Conservation (phyloP, 2,113 vertebrate species). For the Trochalopteron elliotii region DNA sequence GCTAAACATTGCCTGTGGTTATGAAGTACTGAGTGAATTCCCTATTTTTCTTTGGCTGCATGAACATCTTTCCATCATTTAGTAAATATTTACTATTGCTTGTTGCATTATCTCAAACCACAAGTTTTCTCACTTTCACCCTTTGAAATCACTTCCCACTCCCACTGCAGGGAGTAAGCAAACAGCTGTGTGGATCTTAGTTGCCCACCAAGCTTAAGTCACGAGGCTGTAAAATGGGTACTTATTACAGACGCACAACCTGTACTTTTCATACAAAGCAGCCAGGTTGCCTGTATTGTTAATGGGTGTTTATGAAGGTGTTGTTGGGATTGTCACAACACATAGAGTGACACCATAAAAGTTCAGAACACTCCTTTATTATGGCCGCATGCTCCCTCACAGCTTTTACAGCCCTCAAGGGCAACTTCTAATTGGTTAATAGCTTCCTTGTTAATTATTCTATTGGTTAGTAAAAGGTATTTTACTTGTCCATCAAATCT, state of each 20-base stretch:
- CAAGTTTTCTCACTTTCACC: fast-evolving
- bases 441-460: too few species aligned
- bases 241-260: neutral
- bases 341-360: too few species aligned
- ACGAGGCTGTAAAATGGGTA: neutral
- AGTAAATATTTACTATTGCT: neutral
- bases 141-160: neutral
- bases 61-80: neutral
- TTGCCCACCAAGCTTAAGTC: neutral
- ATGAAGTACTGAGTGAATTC: neutral
- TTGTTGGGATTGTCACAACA: too few species aligned
- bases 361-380: too few species aligned
- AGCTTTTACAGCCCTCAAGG: too few species aligned
- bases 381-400: too few species aligned
- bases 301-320: neutral
- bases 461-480: too few species aligned
- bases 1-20: neutral
- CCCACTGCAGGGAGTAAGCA: neutral
- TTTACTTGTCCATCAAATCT: too few species aligned
- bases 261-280: neutral
- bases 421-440: too few species aligned
- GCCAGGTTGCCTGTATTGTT: neutral
- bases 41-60: neutral
- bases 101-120: neutral
- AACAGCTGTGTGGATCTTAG: neutral